Evolutionary conservation across 2,797 vertebrate genomes (phyloP).

Genomic region (Phataginus tetradactyla): DNA sequence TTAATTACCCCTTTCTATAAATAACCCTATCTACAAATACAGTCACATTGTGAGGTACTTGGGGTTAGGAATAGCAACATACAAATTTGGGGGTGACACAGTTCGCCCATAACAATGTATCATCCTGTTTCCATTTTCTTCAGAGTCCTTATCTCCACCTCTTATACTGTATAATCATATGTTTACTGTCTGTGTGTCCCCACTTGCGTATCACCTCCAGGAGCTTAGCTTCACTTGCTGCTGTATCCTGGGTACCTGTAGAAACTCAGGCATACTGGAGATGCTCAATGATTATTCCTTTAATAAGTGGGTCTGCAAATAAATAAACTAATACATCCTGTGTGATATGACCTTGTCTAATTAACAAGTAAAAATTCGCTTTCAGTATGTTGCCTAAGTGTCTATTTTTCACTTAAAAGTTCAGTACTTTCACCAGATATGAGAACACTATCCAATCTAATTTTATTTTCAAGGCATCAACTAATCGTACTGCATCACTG

Average conservation of each 20-base stretch:
- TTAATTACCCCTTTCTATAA: background rate
- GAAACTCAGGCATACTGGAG: background rate
- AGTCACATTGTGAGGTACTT: background rate
- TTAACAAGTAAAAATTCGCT: slow-evolving; percentile 20
- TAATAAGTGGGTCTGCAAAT: background rate
- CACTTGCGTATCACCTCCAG: background rate
- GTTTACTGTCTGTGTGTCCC: background rate
- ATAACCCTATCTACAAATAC: background rate
- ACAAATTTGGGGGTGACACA: background rate
- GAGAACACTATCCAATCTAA: slow-evolving; percentile 35
- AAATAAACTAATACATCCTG: background rate
- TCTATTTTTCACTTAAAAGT: slow-evolving; percentile 42
- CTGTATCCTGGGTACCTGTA: background rate
- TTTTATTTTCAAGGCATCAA: slow-evolving; percentile 57
- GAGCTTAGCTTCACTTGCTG: background rate
- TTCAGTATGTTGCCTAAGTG: slow-evolving; percentile 10
- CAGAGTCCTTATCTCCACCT: background rate
- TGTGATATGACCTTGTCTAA: background rate
- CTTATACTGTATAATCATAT: background rate
- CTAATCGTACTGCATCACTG: slow-evolving; percentile 52
- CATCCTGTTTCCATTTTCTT: background rate
- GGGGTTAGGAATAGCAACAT: background rate
- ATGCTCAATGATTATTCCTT: background rate
- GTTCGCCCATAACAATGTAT: background rate
- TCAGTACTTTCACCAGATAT: slow-evolving; percentile 46